A percentile compares a stretch with the other conserved stretches of the same genome.
These are phyloP conservation scores for Ophioninae sp. DNA, from an alignment of 2,888 invertebrate species.

Conservation along the genomic window DNA sequence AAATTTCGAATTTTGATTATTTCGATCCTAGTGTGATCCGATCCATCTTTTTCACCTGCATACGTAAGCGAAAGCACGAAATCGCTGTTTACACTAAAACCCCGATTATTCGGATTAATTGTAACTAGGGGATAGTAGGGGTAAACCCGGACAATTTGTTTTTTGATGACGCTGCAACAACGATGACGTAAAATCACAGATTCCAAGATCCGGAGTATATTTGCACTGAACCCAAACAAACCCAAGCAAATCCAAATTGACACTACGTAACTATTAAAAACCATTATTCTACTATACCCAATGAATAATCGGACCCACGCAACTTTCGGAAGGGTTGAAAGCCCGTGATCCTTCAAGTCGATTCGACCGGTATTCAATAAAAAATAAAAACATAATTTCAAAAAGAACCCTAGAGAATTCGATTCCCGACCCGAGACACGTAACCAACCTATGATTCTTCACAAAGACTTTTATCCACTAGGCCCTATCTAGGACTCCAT, in stretches of 20 bases:
- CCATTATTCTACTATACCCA: too few relatives aligned
- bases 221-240: too few relatives aligned
- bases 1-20: too few relatives aligned
- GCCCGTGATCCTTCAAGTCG: neutral
- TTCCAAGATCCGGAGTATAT: too few relatives aligned
- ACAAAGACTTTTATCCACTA: neutral
- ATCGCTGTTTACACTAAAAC: conserved; percentile 8
- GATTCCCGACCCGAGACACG: neutral
- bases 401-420: neutral
- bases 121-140: too few relatives aligned
- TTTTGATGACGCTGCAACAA: too few relatives aligned
- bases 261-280: too few relatives aligned
- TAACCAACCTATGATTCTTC: neutral
- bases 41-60: conserved; percentile 11
- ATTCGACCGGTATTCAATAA: neutral
- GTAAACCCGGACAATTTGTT: too few relatives aligned
- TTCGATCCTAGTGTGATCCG: conserved; percentile 58
- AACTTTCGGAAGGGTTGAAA: neutral
- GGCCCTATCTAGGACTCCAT: neutral
- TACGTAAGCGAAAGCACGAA: neutral
- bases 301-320: neutral
- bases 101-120: too few relatives aligned
- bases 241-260: too few relatives aligned
- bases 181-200: too few relatives aligned
- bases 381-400: neutral